Evolutionary conservation across 2,113 vertebrate genomes (phyloP), one percentile per base, ranked within the genome.

Genomic region (Grallaria varia): DNA sequence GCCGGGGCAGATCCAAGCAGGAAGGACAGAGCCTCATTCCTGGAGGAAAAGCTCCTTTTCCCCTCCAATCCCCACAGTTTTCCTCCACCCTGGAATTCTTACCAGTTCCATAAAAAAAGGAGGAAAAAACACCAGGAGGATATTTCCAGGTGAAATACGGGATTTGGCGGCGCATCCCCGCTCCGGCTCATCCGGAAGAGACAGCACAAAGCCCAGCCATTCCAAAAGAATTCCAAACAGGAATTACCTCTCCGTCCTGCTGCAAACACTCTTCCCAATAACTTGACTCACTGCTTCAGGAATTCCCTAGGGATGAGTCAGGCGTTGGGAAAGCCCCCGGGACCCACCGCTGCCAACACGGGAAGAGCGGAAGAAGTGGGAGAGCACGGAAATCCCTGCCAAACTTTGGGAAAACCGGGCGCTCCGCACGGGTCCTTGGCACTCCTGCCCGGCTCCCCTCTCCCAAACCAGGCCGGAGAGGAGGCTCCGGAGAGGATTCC

Each of bases 281-380:
- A 89, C 91, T 93, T 96, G 95, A 97, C 90, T 97, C 96, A 97
- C 10, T 93, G 95, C 93, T 89, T 93, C 86, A 86, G 96, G 96
- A 97, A 95, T 93, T 96, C 96, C 96, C 95, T 89, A 10, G 42
- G 64, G 86, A 95, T 97, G 96, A 97, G 80, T 97, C 96, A 97
- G 39, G n/a, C 8, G 9, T 49, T 90, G 88, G 94, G 94, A 96
- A 95, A 97, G 95, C 80, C 96, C 95, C 62, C 56, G 1, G 87
- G 84, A 95, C 87, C 96, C 95, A 94, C 94, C 45, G 71, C 88
- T 96, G 94, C 92, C 96, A 96, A 88, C 39, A 49, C 0, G 47
- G 66, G 86, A 52, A n/a, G 92, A 94, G 87, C 0, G 82, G 94
- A 97, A 80, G 40, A 85, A 95, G 94, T 94, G 95, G 95, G 96